Base-by-base conservation (phyloP, 2,113 vertebrate genomes). In the Triplophysa dalaica region DNA sequence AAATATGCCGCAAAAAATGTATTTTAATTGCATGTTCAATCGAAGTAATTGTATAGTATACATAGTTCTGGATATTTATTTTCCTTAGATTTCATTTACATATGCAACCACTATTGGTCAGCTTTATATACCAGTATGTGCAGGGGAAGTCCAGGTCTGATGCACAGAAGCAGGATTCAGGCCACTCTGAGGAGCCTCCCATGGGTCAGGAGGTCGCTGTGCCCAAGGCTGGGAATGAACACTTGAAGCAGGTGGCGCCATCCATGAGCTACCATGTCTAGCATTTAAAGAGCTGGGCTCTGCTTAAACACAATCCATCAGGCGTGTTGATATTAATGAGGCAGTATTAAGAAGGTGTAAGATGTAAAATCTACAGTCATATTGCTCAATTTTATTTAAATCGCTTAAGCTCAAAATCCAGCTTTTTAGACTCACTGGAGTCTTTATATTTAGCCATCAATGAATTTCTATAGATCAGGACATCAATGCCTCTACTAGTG, bases 151-250 rank as follows among this genome's bases (percentile, higher is more conserved):
- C 91, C 92, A 33, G 77, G 84, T 8, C 75, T 29, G 8, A 70
- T 77, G 0, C 78, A 86, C 14, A 82, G 87, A 0, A 56, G 61
- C 83, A 87, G 92, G 81, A 88, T 75, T 80, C 7, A 88, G 58
- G 78, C 50, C 80, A 65, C 80, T 90, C 87, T 90, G 92, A 73
- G 93, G 90, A 83, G 90, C 88, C 70, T 95, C 94, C 97, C 96
- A 98, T 0, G 94, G 93, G 79, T 94, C 93, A 2, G 88, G 84
- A 56, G 94, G 90, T 0, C 88, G 83, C 77, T 91, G 90, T 63
- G 91, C 83, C 91, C 91, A 92, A 0, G 91, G 83, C 50, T 90
- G 91, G 9, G 89, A 85, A 4, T 86, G 89, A 73, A 87, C 86
- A 45, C 63, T 83, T 43, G 89, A 88, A 17, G 84, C 26, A 70